Percentiles rank a stretch among this genome's conserved stretches.
phyloP scores from a whole-genome alignment of 2,888 invertebrate genomes.

The Drosophila trichaetosa region DNA sequence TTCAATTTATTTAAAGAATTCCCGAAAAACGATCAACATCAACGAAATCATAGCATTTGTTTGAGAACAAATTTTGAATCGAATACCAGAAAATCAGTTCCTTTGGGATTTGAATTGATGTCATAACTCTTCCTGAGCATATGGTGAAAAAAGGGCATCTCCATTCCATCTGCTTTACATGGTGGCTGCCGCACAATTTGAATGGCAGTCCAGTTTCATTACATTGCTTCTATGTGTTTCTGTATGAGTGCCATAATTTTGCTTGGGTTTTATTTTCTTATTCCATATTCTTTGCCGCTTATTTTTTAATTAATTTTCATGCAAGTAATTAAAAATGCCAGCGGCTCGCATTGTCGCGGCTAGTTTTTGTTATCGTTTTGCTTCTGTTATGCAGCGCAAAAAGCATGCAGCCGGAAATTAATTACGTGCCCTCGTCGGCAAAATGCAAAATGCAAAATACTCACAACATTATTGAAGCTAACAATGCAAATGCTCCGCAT shows the following conservation, averaged over 20 bases:
- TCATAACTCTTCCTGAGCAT: neutral
- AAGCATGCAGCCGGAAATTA: conserved; percentile 63
- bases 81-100: neutral
- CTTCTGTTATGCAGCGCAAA: conserved; percentile 46
- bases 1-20: neutral
- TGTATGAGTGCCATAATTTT: conserved; percentile 21
- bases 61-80: neutral
- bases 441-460: conserved; percentile 3
- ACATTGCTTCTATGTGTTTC: conserved; percentile 13
- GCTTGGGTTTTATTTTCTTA: conserved; percentile 4
- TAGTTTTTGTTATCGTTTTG: conserved; percentile 31
- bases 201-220: conserved; percentile 5
- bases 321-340: conserved; percentile 76
- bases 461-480: neutral
- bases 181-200: neutral
- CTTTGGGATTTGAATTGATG: neutral
- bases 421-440: conserved; percentile 57
- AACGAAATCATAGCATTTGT: neutral
- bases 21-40: neutral
- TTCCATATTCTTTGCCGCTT: conserved; percentile 19
- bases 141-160: neutral
- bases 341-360: conserved; percentile 66
- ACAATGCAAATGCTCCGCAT: conserved; percentile 13
- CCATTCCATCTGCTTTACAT: neutral
- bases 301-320: conserved; percentile 69